phyloP scores from a whole-genome alignment of 1,140 invertebrate genomes.

The Eurosta solidaginis region DNA sequence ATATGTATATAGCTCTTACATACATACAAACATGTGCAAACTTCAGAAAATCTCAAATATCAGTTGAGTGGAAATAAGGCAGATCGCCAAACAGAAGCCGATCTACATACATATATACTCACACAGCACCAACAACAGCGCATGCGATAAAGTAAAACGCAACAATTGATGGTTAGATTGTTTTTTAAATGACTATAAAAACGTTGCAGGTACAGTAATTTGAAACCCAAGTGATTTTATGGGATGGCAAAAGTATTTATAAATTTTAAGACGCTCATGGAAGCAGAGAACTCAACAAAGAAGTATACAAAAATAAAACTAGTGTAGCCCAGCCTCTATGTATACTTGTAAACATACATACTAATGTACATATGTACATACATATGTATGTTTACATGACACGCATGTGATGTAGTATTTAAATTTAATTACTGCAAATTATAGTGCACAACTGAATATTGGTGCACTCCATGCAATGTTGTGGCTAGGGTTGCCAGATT shows the following conservation, averaged over 20 bases:
- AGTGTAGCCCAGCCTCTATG: too few species aligned
- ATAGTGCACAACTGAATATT: neutral
- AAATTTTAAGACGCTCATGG: too few species aligned
- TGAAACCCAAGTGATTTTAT: neutral
- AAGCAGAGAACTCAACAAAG: too few species aligned
- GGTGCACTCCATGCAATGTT: neutral
- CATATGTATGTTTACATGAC: neutral
- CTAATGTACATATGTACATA: neutral
- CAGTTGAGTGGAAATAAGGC: too few species aligned
- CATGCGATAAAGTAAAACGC: neutral
- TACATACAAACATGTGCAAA: neutral
- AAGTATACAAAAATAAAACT: too few species aligned
- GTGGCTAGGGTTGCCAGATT: too few species aligned
- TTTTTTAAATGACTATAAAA: neutral
- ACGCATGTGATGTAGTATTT: neutral
- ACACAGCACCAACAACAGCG: neutral
- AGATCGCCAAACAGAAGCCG: neutral
- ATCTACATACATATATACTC: neutral
- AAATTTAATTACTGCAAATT: slow-evolving; percentile 27
- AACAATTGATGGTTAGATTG: neutral
- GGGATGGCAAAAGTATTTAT: neutral
- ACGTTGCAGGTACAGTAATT: neutral
- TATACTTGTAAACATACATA: too few species aligned
- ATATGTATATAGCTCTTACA: too few species aligned
- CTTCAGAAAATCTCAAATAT: too few species aligned